These are phyloP conservation scores for Chroicocephalus ridibundus DNA, from an alignment of 2,113 vertebrate species.

Conservation along the genomic window DNA sequence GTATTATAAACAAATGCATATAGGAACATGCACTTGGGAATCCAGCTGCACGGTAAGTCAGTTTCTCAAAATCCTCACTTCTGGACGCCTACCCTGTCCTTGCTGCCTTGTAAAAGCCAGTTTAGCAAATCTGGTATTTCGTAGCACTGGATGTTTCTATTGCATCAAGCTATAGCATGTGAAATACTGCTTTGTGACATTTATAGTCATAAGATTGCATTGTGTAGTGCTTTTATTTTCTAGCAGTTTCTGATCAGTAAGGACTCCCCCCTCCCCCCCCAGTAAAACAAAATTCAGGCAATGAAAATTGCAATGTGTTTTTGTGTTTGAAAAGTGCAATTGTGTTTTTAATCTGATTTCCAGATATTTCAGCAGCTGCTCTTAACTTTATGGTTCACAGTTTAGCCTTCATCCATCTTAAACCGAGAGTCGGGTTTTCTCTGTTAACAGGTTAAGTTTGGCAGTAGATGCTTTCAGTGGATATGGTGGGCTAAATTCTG, in stretches of 20 bases:
- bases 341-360: neutral
- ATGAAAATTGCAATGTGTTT: neutral
- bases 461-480: neutral
- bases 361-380: neutral
- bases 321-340: too few species aligned
- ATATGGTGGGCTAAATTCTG: neutral
- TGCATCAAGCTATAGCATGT: neutral
- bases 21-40: neutral
- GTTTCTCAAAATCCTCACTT: neutral
- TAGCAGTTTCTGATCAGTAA: neutral
- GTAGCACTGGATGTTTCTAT: neutral
- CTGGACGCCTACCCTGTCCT: neutral
- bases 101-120: neutral
- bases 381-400: neutral
- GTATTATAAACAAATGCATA: neutral
- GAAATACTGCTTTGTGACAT: slow-evolving; percentile 14
- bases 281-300: neutral
- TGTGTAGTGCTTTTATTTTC: slow-evolving; percentile 10
- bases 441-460: neutral
- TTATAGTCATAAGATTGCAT: neutral
- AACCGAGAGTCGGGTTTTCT: neutral
- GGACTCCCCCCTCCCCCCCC: neutral
- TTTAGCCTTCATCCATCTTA: neutral
- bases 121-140: neutral
- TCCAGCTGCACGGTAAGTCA: neutral